A percentile compares a stretch with the other conserved stretches of the same genome.
Evolutionary conservation across 2,888 invertebrate genomes (phyloP).

Genomic region (Idaea biselata): DNA sequence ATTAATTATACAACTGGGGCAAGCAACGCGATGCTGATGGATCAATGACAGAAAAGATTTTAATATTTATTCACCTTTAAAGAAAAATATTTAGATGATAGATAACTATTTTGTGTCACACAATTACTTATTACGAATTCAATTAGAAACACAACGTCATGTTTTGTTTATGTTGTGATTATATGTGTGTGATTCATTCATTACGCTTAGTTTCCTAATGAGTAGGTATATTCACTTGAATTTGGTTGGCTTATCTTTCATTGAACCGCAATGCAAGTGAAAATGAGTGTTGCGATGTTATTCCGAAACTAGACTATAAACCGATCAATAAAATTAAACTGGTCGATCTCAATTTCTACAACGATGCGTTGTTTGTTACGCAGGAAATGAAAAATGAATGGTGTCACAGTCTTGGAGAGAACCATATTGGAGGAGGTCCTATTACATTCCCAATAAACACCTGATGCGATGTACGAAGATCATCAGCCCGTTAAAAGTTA

Average conservation of each 20-base stretch:
- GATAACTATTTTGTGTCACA: background rate
- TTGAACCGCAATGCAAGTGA: background rate
- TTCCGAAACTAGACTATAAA: background rate
- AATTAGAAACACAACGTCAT: background rate
- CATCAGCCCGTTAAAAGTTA: too few relatives aligned
- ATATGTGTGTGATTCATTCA: background rate
- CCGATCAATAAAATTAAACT: constrained; percentile 8
- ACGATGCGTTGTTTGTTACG: constrained; percentile 9
- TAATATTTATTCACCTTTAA: background rate
- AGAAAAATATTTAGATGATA: background rate
- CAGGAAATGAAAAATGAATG: background rate
- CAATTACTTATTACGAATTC: background rate
- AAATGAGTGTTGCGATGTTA: background rate
- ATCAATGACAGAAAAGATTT: background rate
- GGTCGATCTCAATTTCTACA: constrained; percentile 8
- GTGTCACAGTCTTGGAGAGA: too few relatives aligned
- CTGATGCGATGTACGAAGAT: too few relatives aligned
- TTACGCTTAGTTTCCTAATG: background rate
- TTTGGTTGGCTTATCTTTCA: background rate
- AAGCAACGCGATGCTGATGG: background rate
- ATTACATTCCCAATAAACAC: too few relatives aligned
- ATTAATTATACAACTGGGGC: background rate
- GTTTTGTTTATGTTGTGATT: background rate
- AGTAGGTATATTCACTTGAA: background rate
- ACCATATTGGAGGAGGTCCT: too few relatives aligned